Evolutionary conservation across 2,113 vertebrate species (phyloP).

Genomic region (Engystomops pustulosus): DNA sequence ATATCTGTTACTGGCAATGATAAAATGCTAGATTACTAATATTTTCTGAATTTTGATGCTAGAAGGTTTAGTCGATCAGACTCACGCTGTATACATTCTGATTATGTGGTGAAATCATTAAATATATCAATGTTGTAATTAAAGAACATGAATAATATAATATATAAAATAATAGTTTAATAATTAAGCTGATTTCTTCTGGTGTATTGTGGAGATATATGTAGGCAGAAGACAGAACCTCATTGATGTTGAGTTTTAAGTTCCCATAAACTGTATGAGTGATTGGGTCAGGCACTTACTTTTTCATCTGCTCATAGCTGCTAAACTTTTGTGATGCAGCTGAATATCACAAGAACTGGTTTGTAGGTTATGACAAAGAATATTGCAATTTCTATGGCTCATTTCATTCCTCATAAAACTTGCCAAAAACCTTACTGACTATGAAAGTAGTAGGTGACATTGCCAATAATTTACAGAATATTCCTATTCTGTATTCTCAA

Average conservation of each 20-base stretch:
- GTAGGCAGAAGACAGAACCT: background rate
- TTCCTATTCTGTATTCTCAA: slow-evolving; percentile 33
- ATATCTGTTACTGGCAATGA: background rate
- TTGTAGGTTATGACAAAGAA: slow-evolving; percentile 50
- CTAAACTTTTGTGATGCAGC: slow-evolving; percentile 4
- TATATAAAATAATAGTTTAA: background rate
- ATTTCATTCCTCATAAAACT: slow-evolving; percentile 46
- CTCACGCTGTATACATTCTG: background rate
- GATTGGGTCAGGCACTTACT: background rate
- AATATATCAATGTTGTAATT: background rate
- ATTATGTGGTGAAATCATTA: background rate
- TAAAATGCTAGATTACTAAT: background rate
- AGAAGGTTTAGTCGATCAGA: background rate
- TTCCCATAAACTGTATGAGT: background rate
- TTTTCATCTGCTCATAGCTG: slow-evolving; percentile 5
- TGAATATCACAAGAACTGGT: slow-evolving; percentile 23
- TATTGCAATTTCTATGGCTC: slow-evolving; percentile 46
- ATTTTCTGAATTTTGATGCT: background rate
- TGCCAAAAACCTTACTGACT: slow-evolving; percentile 47
- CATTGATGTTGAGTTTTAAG: background rate
- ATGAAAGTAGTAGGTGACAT: slow-evolving; percentile 45
- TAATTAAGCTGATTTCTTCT: background rate
- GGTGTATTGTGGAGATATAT: background rate
- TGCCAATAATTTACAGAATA: slow-evolving; percentile 46
- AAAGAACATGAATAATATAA: background rate